A percentile compares a stretch with the other conserved stretches of the same genome.
These are phyloP conservation scores for Reticulitermes lucifugus DNA, from an alignment of 2,888 invertebrate genomes.

Conservation along the genomic window DNA sequence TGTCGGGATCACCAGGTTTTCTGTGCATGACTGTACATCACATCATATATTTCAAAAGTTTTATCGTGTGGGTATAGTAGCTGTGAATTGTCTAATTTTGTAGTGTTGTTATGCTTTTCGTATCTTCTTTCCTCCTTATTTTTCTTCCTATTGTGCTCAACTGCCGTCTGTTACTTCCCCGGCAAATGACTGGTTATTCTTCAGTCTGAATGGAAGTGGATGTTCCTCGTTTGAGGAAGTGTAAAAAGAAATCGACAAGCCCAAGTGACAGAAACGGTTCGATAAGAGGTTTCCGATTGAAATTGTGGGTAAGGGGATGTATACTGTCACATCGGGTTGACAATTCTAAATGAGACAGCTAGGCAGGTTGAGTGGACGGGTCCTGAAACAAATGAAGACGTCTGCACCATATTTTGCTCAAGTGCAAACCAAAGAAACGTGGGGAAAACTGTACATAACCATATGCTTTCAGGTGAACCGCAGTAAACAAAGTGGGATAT, in stretches of 20 bases:
- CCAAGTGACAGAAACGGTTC: slow-evolving; percentile 17
- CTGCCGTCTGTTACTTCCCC: slow-evolving; percentile 34
- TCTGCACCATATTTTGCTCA: neutral
- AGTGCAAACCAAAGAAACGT: neutral
- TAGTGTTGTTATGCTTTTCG: neutral
- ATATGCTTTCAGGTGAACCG: neutral
- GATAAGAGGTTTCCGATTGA: slow-evolving; percentile 32
- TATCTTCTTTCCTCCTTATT: neutral
- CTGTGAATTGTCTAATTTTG: slow-evolving; percentile 31
- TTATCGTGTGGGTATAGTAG: neutral
- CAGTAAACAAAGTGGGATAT: neutral
- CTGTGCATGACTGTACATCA: slow-evolving; percentile 14
- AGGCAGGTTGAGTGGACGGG: slow-evolving; percentile 14
- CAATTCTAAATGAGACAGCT: slow-evolving; percentile 17
- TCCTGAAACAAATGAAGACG: neutral
- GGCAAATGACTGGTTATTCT: slow-evolving; percentile 34
- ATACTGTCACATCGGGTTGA: neutral
- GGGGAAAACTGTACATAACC: neutral
- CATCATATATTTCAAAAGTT: neutral
- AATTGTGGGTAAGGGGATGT: neutral
- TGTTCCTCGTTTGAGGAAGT: slow-evolving; percentile 27
- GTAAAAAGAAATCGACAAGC: slow-evolving; percentile 32
- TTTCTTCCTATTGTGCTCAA: slow-evolving; percentile 20
- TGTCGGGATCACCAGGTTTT: no score
- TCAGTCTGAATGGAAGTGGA: slow-evolving; percentile 26